Evolutionary conservation across 2,888 invertebrate genomes (phyloP), one percentile per base, ranked within the genome.

Genomic region (Latheticus oryzae): DNA sequence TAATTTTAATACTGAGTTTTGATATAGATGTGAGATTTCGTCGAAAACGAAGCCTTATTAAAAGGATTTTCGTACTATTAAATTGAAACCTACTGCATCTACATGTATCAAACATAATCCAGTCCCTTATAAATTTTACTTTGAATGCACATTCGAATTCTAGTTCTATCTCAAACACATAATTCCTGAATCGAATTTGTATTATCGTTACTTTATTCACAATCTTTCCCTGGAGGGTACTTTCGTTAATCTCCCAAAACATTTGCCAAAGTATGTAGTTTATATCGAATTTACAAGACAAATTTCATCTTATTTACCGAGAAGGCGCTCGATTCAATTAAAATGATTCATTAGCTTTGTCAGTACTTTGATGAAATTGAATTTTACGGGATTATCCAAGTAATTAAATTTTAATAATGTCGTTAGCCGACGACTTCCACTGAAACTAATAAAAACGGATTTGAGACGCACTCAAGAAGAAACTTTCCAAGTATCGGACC

Each of bases 281-380:
- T 28, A 26, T 26, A 28, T 5, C 28, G 45, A 45, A 45, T 45
- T 45, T 45, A 16, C 47, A 47, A 47, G 35, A 47, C 35, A 47
- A 47, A 35, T 47, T 47, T 47, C 47, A 24, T 47, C 35, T 23
- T 47, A 47, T 47, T 47, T 47, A 47, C 33, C 35, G 35, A 33
- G 30, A 24, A 33, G 47, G 21, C 35, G 33, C 33, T 15, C 13
- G 35, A 51, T 51, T 40, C 26, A 51, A 51, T 51, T 51, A 51
- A 51, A 51, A 51, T 51, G 51, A 51, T 51, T 51, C 51, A 51
- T 51, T 40, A 51, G 51, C 51, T 51, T 51, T 51, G 51, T 51
- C 51, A 38, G 51, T 40, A 38, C 51, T 51, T 51, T 38, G 50
- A 50, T 12, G 50, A 50, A 50, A 50, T 37, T 37, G 50, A 50